Conservation (phyloP, 2,113 vertebrate genomes). For the Naja naja region DNA sequence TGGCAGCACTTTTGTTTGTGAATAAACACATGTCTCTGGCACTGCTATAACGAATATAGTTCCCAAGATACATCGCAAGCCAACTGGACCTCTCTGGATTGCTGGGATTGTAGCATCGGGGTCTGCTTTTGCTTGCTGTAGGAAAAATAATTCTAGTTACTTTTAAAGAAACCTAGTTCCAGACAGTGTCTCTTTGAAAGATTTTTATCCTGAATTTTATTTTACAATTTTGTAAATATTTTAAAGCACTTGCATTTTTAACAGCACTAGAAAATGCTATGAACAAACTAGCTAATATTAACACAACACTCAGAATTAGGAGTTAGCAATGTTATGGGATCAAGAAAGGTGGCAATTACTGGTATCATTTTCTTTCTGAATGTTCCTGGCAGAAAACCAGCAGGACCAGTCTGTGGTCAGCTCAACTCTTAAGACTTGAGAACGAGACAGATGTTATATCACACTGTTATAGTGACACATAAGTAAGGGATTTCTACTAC, state of each 20-base stretch:
- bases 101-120: conserved; percentile 24
- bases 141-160: neutral
- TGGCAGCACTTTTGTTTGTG: conserved; percentile 13
- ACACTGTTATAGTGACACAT: neutral
- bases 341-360: neutral
- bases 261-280: neutral
- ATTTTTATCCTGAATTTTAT: neutral
- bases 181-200: neutral
- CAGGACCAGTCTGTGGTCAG: neutral
- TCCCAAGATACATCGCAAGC: conserved; percentile 29
- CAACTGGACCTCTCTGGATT: neutral
- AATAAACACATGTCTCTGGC: conserved; percentile 15
- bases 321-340: neutral
- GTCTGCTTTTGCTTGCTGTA: neutral
- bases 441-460: neutral
- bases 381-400: neutral
- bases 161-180: neutral
- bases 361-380: neutral
- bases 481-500: neutral
- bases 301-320: neutral
- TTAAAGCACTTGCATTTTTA: neutral
- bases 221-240: neutral
- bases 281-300: neutral
- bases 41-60: conserved; percentile 10
- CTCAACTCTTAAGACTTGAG: neutral